phyloP scores from a whole-genome alignment of 2,888 invertebrate species.

The Holacanthella duospinosa region DNA sequence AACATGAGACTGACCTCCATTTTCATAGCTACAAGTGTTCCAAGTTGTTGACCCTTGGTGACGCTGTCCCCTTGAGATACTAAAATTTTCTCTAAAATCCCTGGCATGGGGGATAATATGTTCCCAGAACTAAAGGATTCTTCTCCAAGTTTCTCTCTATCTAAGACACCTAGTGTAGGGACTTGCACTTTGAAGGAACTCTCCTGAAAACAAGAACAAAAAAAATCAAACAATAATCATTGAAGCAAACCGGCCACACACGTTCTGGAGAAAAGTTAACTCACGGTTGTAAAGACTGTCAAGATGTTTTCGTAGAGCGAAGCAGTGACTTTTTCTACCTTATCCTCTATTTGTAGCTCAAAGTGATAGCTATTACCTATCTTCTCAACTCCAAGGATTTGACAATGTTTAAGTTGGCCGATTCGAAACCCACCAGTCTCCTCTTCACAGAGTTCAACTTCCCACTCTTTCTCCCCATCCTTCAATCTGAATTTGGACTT shows the following conservation, averaged over 20 bases:
- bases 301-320: constrained; percentile 21
- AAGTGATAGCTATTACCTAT: constrained; percentile 25
- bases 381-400: constrained; percentile 20
- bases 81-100: constrained; percentile 79
- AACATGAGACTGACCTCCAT: constrained; percentile 64
- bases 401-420: constrained; percentile 13
- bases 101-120: constrained; percentile 86
- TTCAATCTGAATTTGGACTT: constrained; percentile 22
- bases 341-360: constrained; percentile 23
- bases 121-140: constrained; percentile 47
- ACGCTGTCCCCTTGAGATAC: constrained; percentile 73
- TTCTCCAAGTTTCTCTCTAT: constrained; percentile 48
- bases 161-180: constrained; percentile 49
- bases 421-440: neutral
- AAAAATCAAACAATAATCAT: neutral
- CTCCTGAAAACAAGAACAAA: constrained; percentile 20
- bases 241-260: no score
- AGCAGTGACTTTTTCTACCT: constrained; percentile 25
- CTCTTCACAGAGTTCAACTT: constrained; percentile 12
- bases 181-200: constrained; percentile 52
- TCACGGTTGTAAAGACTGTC: constrained; percentile 26
- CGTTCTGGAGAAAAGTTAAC: neutral
- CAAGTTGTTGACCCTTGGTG: constrained; percentile 74
- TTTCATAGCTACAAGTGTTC: constrained; percentile 98
- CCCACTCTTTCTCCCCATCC: constrained; percentile 21